phyloP scores from a whole-genome alignment of 2,797 vertebrate species.

The Parauchenoglanis punctatus region DNA sequence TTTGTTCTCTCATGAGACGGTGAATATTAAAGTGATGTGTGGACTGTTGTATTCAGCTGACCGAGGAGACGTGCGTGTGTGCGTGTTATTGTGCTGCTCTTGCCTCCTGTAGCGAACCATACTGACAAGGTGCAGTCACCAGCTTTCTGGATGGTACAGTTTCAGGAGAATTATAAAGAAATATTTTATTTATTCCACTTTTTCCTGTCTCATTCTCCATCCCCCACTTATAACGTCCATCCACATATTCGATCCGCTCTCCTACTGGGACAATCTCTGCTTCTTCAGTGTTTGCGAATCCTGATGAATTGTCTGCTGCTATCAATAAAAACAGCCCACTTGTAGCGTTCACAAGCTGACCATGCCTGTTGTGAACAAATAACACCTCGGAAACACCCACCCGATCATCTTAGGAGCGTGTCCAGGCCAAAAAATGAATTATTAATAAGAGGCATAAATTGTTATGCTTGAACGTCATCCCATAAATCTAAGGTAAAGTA shows the following conservation, averaged over 20 bases:
- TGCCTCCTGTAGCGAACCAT: background rate
- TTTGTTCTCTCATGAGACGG: background rate
- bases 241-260: constrained; percentile 14
- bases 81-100: background rate
- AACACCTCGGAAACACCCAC: background rate
- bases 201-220: background rate
- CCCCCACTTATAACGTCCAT: background rate
- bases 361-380: background rate
- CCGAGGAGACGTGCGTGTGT: background rate
- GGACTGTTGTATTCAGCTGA: background rate
- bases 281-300: background rate
- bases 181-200: background rate
- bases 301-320: background rate
- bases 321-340: background rate
- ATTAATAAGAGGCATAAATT: constrained; percentile 31
- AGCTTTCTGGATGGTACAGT: background rate
- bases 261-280: background rate
- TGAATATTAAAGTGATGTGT: background rate
- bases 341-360: background rate
- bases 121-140: background rate
- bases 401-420: background rate
- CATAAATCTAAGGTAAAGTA: constrained; percentile 1
- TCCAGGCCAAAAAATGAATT: background rate
- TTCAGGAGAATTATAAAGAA: background rate
- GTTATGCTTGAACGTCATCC: constrained; percentile 24